Percentiles rank a stretch among this genome's conserved stretches.
These are phyloP conservation scores for Euphydryas editha DNA, from an alignment of 2,888 invertebrate species.

Conservation along the genomic window DNA sequence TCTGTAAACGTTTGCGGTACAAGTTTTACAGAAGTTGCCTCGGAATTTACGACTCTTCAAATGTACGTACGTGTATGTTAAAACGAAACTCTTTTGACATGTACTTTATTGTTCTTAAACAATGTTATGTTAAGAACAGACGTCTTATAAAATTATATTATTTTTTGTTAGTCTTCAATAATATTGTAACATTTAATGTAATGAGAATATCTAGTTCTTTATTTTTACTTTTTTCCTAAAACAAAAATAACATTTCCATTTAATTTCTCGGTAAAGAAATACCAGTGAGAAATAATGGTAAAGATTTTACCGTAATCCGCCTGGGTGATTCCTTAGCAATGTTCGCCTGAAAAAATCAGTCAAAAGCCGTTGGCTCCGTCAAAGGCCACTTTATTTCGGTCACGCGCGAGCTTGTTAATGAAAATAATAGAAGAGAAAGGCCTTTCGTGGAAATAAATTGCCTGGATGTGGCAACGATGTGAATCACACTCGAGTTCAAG, in stretches of 20 bases:
- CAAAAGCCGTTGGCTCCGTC: constrained; percentile 55
- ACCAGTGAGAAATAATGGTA: constrained; percentile 34
- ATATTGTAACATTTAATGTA: not conserved
- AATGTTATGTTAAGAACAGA: not conserved
- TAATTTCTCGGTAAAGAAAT: constrained; percentile 32
- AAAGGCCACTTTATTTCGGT: constrained; percentile 70
- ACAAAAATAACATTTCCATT: constrained; percentile 32
- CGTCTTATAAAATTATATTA: too few species aligned
- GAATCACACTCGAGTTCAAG: constrained; percentile 34
- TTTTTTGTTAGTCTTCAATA: too few species aligned
- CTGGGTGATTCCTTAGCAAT: constrained; percentile 55
- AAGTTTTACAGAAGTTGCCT: constrained; percentile 44
- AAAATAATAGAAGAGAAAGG: constrained; percentile 72
- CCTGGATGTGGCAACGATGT: constrained; percentile 51
- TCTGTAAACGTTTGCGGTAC: constrained; percentile 47
- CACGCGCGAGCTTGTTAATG: constrained; percentile 71
- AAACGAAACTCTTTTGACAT: not conserved
- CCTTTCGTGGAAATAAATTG: constrained; percentile 54
- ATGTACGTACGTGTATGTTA: constrained; percentile 23
- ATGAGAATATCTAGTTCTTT: constrained; percentile 8
- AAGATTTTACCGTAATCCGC: constrained; percentile 40
- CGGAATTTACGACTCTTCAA: constrained; percentile 40
- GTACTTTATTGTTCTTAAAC: not conserved
- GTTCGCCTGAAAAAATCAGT: constrained; percentile 49
- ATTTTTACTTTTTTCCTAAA: constrained; percentile 17